A percentile compares a stretch with the other conserved stretches of the same genome.
These are phyloP conservation scores for Nibea albiflora DNA, from an alignment of 2,113 vertebrate genomes.

Conservation along the genomic window DNA sequence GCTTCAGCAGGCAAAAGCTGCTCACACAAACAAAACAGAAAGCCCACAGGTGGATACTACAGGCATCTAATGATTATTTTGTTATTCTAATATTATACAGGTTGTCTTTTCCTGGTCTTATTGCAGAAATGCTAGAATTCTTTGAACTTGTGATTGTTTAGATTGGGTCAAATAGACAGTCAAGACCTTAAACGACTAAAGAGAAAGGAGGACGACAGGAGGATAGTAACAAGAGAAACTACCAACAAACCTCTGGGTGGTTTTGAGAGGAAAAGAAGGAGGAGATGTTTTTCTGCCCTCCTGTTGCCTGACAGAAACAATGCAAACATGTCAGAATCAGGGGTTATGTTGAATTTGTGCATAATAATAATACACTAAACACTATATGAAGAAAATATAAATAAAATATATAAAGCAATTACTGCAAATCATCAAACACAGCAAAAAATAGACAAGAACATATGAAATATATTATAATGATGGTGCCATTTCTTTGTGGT, in stretches of 20 bases:
- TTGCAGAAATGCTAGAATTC: background rate
- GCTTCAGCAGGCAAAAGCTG: background rate
- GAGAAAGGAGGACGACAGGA: background rate
- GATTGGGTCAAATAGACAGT: background rate
- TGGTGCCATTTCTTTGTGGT: background rate
- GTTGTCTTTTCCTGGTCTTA: background rate
- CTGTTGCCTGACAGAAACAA: slow-evolving; percentile 51
- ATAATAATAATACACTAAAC: too few relatives aligned
- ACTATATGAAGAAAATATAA: too few relatives aligned
- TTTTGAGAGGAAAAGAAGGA: slow-evolving; percentile 70
- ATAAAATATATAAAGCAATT: too few relatives aligned
- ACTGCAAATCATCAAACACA: too few relatives aligned
- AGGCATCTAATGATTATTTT: too few relatives aligned
- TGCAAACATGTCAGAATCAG: background rate
- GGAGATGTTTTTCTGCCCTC: slow-evolving; percentile 63
- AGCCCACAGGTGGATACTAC: background rate
- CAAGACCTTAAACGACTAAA: too few relatives aligned
- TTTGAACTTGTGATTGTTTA: background rate
- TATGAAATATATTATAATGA: too few relatives aligned
- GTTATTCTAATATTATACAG: background rate
- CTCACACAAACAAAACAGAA: background rate
- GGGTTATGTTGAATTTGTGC: too few relatives aligned
- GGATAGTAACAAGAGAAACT: background rate
- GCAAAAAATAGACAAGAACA: too few relatives aligned
- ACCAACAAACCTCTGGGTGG: slow-evolving; percentile 21